Evolutionary conservation across 1,140 invertebrate genomes (phyloP).

Genomic region (Sycobia sp.): DNA sequence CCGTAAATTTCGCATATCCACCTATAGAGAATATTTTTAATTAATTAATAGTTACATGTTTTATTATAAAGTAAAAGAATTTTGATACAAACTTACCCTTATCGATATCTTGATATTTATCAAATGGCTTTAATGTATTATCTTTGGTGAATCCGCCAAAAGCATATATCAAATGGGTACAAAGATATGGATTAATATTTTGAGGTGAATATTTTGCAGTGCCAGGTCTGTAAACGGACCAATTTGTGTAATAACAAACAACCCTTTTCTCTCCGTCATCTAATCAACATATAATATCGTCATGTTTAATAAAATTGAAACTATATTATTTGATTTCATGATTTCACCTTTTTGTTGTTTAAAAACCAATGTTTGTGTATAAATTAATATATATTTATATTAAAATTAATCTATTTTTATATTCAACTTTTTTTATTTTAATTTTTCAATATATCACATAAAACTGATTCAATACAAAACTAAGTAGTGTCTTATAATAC

Average conservation of each 20-base stretch:
- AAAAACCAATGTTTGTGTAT: too few relatives aligned
- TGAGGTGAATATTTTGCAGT: constrained; percentile 90
- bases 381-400: too few relatives aligned
- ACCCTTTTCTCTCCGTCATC: constrained; percentile 69
- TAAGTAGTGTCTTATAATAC: too few relatives aligned
- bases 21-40: constrained; percentile 62
- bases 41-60: too few relatives aligned
- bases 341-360: too few relatives aligned
- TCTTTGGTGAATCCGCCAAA: constrained; percentile 92
- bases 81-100: constrained; percentile 71
- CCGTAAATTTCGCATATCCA: constrained; percentile 93
- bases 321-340: too few relatives aligned
- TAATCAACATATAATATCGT: constrained; percentile 37
- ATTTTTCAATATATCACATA: too few relatives aligned
- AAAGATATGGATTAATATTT: constrained; percentile 94
- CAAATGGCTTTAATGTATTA: constrained; percentile 87
- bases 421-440: too few relatives aligned
- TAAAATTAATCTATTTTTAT: too few relatives aligned
- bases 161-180: constrained; percentile 93
- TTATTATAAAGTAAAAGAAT: too few relatives aligned
- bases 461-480: too few relatives aligned
- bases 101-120: constrained; percentile 94
- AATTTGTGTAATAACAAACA: constrained; percentile 94
- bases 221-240: constrained; percentile 87
- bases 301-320: constrained; percentile 1